Conservation (phyloP, 2,888 invertebrate genomes). For the Yponomeuta sedellus region DNA sequence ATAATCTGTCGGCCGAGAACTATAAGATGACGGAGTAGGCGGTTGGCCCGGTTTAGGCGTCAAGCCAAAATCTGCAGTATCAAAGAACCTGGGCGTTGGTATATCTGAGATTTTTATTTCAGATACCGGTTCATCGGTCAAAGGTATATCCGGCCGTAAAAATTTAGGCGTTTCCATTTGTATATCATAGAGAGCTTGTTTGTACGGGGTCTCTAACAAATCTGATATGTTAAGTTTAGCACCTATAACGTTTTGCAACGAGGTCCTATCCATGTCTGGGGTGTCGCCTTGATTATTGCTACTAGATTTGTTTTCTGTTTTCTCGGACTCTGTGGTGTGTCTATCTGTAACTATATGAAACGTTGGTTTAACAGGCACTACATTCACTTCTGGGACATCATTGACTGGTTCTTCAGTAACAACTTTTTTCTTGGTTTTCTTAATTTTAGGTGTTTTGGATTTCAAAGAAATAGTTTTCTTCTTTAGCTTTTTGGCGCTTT, state of each 20-base stretch:
- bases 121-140: conserved; percentile 61
- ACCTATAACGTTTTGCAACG: conserved; percentile 59
- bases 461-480: conserved; percentile 25
- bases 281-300: conserved; percentile 46
- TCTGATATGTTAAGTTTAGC: conserved; percentile 65
- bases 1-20: conserved; percentile 74
- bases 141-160: conserved; percentile 57
- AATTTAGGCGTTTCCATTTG: conserved; percentile 76
- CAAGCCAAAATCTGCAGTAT: conserved; percentile 42
- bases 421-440: neutral
- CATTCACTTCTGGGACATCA: neutral
- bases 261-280: conserved; percentile 59
- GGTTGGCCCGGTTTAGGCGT: conserved; percentile 47
- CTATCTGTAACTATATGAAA: conserved; percentile 44
- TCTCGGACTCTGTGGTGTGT: conserved; percentile 23
- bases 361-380: conserved; percentile 29
- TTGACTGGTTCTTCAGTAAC: neutral
- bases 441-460: neutral
- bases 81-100: conserved; percentile 75
- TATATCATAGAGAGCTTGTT: conserved; percentile 64
- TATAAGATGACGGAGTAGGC: conserved; percentile 62
- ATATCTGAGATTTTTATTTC: conserved; percentile 76
- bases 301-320: conserved; percentile 33
- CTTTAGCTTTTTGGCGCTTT: conserved; percentile 26
- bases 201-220: conserved; percentile 77